Conservation (phyloP, 2,113 vertebrate species). For the Nymphicus hollandicus region DNA sequence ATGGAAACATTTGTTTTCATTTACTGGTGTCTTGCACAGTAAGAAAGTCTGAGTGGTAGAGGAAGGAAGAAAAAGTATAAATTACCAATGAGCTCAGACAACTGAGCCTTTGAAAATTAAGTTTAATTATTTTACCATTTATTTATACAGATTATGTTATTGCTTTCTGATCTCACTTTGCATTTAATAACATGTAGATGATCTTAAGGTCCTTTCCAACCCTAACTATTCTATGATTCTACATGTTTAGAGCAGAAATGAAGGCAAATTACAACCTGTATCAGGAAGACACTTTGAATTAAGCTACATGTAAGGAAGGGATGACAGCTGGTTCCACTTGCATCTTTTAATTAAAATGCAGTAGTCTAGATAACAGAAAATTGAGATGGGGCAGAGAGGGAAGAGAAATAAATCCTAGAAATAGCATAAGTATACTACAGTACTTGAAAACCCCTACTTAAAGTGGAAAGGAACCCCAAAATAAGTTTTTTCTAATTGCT, state of each 20-base stretch:
- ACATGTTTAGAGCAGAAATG: not conserved
- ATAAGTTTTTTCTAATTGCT: not conserved
- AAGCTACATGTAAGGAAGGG: not conserved
- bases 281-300: not conserved
- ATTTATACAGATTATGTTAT: not conserved
- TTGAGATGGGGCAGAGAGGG: not conserved
- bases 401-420: conserved; percentile 3
- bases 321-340: not conserved
- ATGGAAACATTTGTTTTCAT: conserved; percentile 40
- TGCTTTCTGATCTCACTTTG: not conserved
- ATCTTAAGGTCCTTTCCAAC: too few relatives aligned
- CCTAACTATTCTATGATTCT: too few relatives aligned
- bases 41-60: not conserved
- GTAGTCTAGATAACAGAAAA: not conserved
- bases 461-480: not conserved
- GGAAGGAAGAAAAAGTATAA: not conserved
- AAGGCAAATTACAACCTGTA: not conserved
- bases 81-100: not conserved
- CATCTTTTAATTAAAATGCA: conserved; percentile 22
- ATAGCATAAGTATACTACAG: not conserved
- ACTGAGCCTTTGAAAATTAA: conserved; percentile 1
- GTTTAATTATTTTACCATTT: conserved; percentile 29
- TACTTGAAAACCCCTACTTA: not conserved
- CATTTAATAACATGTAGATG: not conserved
- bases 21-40: not conserved